Conservation (phyloP, 2,888 invertebrate species). For the Platycnemis pennipes region DNA sequence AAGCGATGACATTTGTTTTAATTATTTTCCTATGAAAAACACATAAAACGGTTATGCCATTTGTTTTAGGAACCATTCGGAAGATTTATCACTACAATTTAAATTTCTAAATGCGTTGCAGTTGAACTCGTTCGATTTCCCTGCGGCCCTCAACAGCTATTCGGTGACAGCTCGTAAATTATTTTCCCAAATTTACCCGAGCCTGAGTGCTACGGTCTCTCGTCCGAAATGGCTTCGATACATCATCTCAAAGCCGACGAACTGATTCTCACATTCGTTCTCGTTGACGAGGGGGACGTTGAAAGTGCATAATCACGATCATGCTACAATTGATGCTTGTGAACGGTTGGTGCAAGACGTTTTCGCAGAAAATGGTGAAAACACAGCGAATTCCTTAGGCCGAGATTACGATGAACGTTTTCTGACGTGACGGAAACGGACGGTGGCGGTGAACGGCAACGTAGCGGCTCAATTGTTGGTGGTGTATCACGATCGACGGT, state of each 20-base stretch:
- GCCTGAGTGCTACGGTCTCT: background rate
- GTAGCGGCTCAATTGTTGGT: too few relatives aligned
- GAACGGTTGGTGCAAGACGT: too few relatives aligned
- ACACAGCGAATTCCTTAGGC: too few relatives aligned
- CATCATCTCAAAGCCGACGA: background rate
- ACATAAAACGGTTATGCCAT: background rate
- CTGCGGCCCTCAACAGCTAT: background rate
- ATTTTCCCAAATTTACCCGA: background rate
- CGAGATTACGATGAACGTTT: too few relatives aligned
- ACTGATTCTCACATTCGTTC: background rate
- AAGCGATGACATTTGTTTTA: too few relatives aligned
- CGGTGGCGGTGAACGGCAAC: too few relatives aligned
- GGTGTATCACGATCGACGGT: too few relatives aligned
- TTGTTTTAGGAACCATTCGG: background rate
- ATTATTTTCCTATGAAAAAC: too few relatives aligned
- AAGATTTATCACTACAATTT: background rate
- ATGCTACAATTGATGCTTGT: background rate
- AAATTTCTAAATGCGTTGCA: background rate
- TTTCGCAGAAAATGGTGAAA: too few relatives aligned
- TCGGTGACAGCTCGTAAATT: background rate
- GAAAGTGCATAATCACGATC: too few relatives aligned
- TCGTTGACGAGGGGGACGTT: background rate
- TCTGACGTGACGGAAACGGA: too few relatives aligned
- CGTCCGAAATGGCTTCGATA: background rate
- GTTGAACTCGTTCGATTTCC: background rate